Percentiles rank a stretch among this genome's conserved stretches.
Evolutionary conservation across 1,140 invertebrate genomes (phyloP).

Genomic region (Wiebesia pumilae): DNA sequence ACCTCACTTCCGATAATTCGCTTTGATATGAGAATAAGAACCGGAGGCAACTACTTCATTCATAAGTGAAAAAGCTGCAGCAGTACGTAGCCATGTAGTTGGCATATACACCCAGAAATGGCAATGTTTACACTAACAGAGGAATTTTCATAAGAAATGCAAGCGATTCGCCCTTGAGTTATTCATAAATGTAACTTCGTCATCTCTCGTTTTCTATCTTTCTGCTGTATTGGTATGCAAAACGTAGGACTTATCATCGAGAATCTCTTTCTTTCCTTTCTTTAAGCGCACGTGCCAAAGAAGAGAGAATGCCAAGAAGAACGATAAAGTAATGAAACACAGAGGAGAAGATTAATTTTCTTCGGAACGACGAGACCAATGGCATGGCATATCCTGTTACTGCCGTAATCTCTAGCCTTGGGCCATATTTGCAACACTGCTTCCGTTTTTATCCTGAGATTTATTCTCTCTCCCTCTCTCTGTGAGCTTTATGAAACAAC

Average conservation of each 20-base stretch:
- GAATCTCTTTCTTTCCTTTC: too few species aligned
- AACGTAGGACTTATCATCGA: too few species aligned
- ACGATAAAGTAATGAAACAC: neutral
- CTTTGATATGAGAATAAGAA: neutral
- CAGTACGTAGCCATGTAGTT: neutral
- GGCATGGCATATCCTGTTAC: slow-evolving; percentile 17
- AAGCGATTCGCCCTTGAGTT: slow-evolving; percentile 8
- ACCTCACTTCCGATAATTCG: neutral
- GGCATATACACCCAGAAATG: neutral
- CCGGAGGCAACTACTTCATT: neutral
- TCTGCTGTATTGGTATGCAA: too few species aligned
- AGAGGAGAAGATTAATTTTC: neutral
- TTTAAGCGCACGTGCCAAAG: too few species aligned
- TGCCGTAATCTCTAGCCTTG: slow-evolving; percentile 29
- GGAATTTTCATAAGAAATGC: neutral
- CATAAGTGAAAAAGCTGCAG: neutral
- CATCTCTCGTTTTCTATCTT: too few species aligned
- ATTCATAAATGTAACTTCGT: slow-evolving; percentile 11
- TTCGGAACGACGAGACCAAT: neutral
- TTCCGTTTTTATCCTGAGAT: neutral
- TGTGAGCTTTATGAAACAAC: neutral
- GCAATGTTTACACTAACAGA: neutral
- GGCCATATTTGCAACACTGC: neutral
- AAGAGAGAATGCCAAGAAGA: neutral
- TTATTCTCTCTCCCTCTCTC: neutral